Percentiles rank a stretch among this genome's conserved stretches.
These are phyloP conservation scores for Boloria euphrosyne DNA, from an alignment of 2,888 invertebrate genomes.

Conservation along the genomic window DNA sequence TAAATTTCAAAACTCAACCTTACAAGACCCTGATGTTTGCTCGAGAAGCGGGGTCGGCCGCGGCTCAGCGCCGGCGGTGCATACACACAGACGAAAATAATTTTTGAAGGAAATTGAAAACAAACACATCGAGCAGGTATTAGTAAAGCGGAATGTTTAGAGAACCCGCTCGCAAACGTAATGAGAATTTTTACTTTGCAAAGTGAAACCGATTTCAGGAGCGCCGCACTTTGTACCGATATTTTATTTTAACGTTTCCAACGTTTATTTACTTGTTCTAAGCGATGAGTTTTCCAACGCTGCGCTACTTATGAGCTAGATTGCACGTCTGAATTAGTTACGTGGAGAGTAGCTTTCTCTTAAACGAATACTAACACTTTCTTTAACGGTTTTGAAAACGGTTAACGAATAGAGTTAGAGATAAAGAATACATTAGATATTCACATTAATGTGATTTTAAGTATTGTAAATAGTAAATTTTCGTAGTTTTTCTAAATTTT, in stretches of 20 bases:
- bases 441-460: too few species aligned
- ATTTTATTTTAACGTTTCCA: not conserved
- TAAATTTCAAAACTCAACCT: constrained; percentile 19
- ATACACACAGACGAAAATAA: constrained; percentile 53
- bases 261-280: not conserved
- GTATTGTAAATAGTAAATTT: too few species aligned
- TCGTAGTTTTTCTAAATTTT: too few species aligned
- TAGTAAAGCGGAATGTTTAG: constrained; percentile 26
- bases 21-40: constrained; percentile 17
- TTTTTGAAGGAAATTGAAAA: constrained; percentile 61
- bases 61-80: constrained; percentile 21
- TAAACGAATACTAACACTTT: too few species aligned
- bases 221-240: constrained; percentile 1
- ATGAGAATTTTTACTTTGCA: constrained; percentile 12
- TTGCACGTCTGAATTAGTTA: too few species aligned
- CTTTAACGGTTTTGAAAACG: too few species aligned
- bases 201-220: constrained; percentile 5
- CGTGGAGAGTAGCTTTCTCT: too few species aligned
- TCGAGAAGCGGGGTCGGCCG: not conserved
- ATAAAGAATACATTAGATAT: too few species aligned
- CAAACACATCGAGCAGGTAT: constrained; percentile 52
- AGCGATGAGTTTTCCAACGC: not conserved
- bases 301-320: not conserved
- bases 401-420: too few species aligned
- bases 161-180: constrained; percentile 17